Evolutionary conservation across 2,888 invertebrate species (phyloP), one percentile per base, ranked within the genome.

Genomic region (Synergus laeviventris): DNA sequence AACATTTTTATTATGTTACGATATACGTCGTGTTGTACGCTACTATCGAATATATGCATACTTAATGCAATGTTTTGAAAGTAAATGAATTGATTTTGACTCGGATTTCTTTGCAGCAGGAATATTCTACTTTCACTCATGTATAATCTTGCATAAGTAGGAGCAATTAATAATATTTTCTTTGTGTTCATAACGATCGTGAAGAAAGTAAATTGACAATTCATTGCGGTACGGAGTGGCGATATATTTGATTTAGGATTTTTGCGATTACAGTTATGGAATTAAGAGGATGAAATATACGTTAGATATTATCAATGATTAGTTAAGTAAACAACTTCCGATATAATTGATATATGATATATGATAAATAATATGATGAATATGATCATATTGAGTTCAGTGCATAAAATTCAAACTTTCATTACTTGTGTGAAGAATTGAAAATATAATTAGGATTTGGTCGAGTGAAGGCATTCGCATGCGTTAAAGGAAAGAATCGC

Each of bases 281-380:
- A 80, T 83, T 83, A 81, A 82, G 76, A 81, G 81, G 79, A 81
- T 80, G 81, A 83, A 85, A 82, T 84, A 82, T 82, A 76, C 81
- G 79, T 80, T 82, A 81, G 84, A 84, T 83, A 81, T 84, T 83
- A 83, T 84, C 85, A 86, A 85, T 83, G 84, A 85, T 87, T 84
- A 84, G 82, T 76, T 81, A 84, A 84, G 84, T 84, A 83, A 86
- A 84, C 83, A 85, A 85, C 76, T 86, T 86, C 86, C 85, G 83
- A 87, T 85, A 82, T 80, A 79, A 79, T 82, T 84, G 81, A 81
- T 81, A 86, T 84, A 84, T 83, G 85, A 83, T 82, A 79, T 81
- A 75, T 82, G 76, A 78, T 80, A 79, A 83, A 81, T 84, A 83
- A 85, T 84, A 85, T 85, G 84, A 80, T 82, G 83, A 83, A 38